Conservation (phyloP, 1,140 invertebrate species). For the Coelopa frigida region DNA sequence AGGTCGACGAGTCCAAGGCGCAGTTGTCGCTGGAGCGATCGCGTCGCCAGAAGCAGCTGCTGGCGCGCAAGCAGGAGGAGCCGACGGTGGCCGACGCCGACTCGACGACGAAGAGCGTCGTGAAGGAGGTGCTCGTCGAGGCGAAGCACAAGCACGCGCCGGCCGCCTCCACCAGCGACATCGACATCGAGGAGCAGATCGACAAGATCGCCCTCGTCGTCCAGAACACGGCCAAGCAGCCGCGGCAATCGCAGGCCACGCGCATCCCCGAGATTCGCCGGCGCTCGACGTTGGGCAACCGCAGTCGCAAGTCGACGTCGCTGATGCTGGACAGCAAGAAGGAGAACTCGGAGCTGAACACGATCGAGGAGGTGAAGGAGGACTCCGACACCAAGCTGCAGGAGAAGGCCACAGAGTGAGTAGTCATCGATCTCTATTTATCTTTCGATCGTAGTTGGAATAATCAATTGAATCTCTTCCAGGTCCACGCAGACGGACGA, state of each 20-base stretch:
- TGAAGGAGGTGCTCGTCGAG: slow-evolving; percentile 8
- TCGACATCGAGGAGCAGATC: slow-evolving; percentile 13
- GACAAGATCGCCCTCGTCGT: slow-evolving; percentile 9
- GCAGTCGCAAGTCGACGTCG: not conserved
- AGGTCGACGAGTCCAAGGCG: too few species aligned
- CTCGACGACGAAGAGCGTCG: slow-evolving; percentile 28
- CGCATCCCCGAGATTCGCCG: not conserved
- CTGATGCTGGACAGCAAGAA: slow-evolving; percentile 1
- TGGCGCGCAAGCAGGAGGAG: slow-evolving; percentile 29
- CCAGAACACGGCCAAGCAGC: slow-evolving; percentile 10
- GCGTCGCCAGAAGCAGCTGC: too few species aligned
- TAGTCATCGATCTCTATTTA: slow-evolving; percentile 6
- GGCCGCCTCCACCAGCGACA: not conserved
- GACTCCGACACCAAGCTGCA: slow-evolving; percentile 28
- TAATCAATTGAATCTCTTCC: too few species aligned
- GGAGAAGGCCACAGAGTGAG: too few species aligned
- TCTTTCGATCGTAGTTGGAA: too few species aligned
- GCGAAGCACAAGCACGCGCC: slow-evolving; percentile 2
- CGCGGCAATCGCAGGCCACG: slow-evolving; percentile 29
- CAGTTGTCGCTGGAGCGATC: too few species aligned
- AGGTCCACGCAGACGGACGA: too few species aligned
- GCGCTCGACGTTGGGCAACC: not conserved
- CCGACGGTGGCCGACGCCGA: slow-evolving; percentile 22
- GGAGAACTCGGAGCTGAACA: not conserved
- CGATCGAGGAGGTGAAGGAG: slow-evolving; percentile 29